A percentile compares a stretch with the other conserved stretches of the same genome.
Evolutionary conservation across 1,140 invertebrate species (phyloP).

Genomic region (Danaus plexippus): DNA sequence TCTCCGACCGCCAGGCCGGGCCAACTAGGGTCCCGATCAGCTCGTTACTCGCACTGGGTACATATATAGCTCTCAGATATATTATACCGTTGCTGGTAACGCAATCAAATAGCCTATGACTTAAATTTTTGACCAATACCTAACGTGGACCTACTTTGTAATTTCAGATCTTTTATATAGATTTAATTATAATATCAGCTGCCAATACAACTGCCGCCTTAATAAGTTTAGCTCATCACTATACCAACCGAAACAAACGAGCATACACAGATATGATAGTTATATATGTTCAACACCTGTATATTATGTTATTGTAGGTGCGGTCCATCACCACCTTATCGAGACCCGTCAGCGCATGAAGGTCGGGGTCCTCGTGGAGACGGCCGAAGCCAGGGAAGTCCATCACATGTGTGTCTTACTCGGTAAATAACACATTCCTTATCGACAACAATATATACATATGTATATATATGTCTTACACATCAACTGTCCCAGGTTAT

Average conservation of each 20-base stretch:
- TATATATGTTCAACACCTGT: not conserved
- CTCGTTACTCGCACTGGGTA: slow-evolving; percentile 86
- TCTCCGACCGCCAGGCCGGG: slow-evolving; percentile 88
- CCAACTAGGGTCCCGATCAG: slow-evolving; percentile 83
- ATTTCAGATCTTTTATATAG: too few relatives aligned
- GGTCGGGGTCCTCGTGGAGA: slow-evolving; percentile 93
- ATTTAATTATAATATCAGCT: too few relatives aligned
- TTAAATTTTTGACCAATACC: too few relatives aligned
- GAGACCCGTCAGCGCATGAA: slow-evolving; percentile 97
- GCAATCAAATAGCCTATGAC: too few relatives aligned
- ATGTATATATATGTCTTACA: too few relatives aligned
- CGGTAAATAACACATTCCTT: slow-evolving; percentile 57
- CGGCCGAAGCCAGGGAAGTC: slow-evolving; percentile 95
- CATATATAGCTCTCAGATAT: not conserved
- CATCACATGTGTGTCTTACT: slow-evolving; percentile 97
- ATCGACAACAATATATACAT: slow-evolving; percentile 3
- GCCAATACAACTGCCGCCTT: too few relatives aligned
- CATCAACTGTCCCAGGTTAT: slow-evolving; percentile 74
- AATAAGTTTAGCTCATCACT: too few relatives aligned
- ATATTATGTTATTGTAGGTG: slow-evolving; percentile 68
- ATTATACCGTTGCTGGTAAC: not conserved
- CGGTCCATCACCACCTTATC: slow-evolving; percentile 96
- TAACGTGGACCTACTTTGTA: too few relatives aligned
- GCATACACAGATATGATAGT: too few relatives aligned
- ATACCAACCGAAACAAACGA: not conserved